phyloP scores from a whole-genome alignment of 2,113 vertebrate species.

The Micronycteris hirsuta region DNA sequence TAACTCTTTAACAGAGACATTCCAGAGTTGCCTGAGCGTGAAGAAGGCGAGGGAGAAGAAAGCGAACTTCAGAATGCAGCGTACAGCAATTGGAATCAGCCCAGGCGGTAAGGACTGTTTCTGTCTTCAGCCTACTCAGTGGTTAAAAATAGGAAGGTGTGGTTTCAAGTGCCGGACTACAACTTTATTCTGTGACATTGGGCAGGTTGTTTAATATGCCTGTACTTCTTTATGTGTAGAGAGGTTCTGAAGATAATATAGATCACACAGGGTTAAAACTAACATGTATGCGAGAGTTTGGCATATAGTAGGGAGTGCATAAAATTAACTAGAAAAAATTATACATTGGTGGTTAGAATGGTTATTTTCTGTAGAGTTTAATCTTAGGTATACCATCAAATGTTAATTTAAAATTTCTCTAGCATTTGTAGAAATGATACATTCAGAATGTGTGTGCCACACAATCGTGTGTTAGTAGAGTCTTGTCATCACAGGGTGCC shows the following conservation, averaged over 20 bases:
- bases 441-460: background rate
- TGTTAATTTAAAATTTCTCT: conserved; percentile 25
- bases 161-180: background rate
- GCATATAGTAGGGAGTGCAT: background rate
- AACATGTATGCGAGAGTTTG: background rate
- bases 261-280: background rate
- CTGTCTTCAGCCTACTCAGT: background rate
- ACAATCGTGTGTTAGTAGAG: background rate
- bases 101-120: conserved; percentile 85
- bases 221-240: background rate
- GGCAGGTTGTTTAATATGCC: background rate
- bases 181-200: background rate
- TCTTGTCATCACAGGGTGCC: background rate
- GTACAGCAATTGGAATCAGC: conserved; percentile 93
- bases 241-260: background rate
- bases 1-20: conserved; percentile 79
- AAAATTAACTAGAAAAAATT: background rate
- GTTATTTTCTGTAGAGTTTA: background rate
- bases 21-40: conserved; percentile 92
- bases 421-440: background rate
- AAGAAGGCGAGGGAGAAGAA: conserved; percentile 98
- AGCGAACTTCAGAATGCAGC: conserved; percentile 88
- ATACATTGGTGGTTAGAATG: background rate
- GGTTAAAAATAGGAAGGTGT: background rate
- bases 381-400: background rate